Conservation (phyloP, 2,888 invertebrate species). For the Busseola fusca region DNA sequence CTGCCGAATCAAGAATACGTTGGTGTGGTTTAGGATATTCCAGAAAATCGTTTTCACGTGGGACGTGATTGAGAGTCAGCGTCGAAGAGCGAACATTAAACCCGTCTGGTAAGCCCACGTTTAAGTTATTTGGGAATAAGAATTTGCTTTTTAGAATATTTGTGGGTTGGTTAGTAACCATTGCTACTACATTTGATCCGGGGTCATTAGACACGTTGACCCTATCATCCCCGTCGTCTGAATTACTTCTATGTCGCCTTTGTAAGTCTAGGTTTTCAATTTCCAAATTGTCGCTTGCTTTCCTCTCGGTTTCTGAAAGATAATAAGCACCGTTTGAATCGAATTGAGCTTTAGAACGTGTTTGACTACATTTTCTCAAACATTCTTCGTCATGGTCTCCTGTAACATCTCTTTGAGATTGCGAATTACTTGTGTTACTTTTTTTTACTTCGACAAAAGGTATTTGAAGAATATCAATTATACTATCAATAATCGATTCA, state of each 20-base stretch:
- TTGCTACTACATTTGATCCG: background rate
- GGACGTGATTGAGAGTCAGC: background rate
- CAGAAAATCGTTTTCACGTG: constrained; percentile 1
- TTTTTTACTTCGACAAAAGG: background rate
- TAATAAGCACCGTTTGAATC: constrained; percentile 25
- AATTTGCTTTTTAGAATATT: background rate
- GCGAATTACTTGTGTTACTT: background rate
- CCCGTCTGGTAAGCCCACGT: background rate
- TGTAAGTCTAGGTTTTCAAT: background rate
- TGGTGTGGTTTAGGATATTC: constrained; percentile 4
- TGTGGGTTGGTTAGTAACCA: background rate
- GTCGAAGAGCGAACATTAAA: background rate
- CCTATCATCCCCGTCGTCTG: background rate
- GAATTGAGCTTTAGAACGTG: background rate
- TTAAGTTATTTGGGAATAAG: background rate
- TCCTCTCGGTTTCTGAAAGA: constrained; percentile 29
- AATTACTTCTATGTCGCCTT: background rate
- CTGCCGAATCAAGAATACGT: background rate
- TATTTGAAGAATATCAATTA: constrained; percentile 28
- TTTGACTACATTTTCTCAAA: constrained; percentile 20
- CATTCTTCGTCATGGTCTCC: constrained; percentile 9
- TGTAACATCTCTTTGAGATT: constrained; percentile 7
- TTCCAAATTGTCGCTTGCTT: background rate
- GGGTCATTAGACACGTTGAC: background rate
- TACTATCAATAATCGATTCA: constrained; percentile 26